These are phyloP conservation scores for Caranx melampygus DNA, from an alignment of 2,113 vertebrate species.

Conservation along the genomic window DNA sequence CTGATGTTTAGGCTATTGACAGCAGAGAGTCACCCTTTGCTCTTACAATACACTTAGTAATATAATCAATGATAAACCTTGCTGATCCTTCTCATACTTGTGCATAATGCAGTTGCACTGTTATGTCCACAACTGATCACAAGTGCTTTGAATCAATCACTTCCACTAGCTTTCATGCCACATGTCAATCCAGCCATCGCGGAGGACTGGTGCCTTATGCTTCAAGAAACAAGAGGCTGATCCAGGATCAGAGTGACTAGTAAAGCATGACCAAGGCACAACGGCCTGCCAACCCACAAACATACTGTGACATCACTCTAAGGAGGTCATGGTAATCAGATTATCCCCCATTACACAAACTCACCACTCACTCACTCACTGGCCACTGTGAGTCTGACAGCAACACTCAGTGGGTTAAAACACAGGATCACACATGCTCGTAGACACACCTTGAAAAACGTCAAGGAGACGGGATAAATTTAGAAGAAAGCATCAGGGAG, in stretches of 20 bases:
- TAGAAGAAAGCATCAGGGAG: constrained; percentile 49
- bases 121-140: background rate
- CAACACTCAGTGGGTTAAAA: constrained; percentile 42
- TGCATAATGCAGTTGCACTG: background rate
- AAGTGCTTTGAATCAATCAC: background rate
- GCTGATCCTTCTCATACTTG: background rate
- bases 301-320: constrained; percentile 73
- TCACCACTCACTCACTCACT: constrained; percentile 40
- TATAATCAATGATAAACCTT: background rate
- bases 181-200: background rate
- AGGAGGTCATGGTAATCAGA: constrained; percentile 80
- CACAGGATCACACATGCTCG: constrained; percentile 8
- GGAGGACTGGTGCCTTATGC: constrained; percentile 34
- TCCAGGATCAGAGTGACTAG: constrained; percentile 69
- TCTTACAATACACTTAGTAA: background rate
- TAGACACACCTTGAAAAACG: background rate
- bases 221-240: constrained; percentile 46
- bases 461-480: constrained; percentile 47
- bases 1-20: no score
- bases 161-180: constrained; percentile 14
- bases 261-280: constrained; percentile 52
- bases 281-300: constrained; percentile 73
- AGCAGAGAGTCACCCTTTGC: no score
- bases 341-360: constrained; percentile 67
- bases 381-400: constrained; percentile 32